These are phyloP conservation scores for Anas platyrhynchos DNA, from an alignment of 2,113 vertebrate genomes.

Conservation along the genomic window DNA sequence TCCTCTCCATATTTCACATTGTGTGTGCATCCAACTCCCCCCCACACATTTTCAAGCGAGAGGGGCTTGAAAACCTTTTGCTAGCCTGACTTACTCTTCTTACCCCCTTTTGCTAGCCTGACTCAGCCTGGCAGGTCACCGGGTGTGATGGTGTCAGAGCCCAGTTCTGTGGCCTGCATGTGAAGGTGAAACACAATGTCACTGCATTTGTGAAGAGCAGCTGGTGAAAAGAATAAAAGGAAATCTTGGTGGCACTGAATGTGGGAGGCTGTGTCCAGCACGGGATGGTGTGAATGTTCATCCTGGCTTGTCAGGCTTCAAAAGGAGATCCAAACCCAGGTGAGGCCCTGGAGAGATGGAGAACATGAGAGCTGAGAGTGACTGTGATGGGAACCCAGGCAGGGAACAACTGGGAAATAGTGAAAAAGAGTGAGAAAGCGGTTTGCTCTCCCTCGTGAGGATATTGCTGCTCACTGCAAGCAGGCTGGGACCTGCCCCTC, in stretches of 20 bases:
- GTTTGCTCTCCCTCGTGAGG: slow-evolving; percentile 33
- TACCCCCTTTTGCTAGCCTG: not conserved
- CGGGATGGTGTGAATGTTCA: not conserved
- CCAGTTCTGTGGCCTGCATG: fast-evolving
- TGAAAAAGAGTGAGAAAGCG: not conserved
- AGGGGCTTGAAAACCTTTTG: not conserved
- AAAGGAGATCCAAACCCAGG: slow-evolving; percentile 22
- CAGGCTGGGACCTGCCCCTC: not conserved
- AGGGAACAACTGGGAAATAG: not conserved
- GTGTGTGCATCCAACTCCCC: not conserved
- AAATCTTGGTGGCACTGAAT: not conserved
- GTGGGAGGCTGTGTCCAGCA: not conserved
- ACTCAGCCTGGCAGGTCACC: not conserved
- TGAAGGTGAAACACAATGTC: not conserved
- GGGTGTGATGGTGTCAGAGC: fast-evolving
- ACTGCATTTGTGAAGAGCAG: not conserved
- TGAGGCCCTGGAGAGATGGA: not conserved
- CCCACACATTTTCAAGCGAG: not conserved
- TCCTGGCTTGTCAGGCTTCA: not conserved
- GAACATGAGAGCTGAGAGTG: not conserved
- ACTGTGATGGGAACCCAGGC: not conserved
- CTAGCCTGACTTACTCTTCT: not conserved
- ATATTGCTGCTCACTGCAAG: not conserved
- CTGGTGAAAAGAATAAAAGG: fast-evolving
- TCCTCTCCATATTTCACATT: not conserved